Evolutionary conservation across 1,140 invertebrate species (phyloP).

Genomic region (Pseudachorutes palmiensis): DNA sequence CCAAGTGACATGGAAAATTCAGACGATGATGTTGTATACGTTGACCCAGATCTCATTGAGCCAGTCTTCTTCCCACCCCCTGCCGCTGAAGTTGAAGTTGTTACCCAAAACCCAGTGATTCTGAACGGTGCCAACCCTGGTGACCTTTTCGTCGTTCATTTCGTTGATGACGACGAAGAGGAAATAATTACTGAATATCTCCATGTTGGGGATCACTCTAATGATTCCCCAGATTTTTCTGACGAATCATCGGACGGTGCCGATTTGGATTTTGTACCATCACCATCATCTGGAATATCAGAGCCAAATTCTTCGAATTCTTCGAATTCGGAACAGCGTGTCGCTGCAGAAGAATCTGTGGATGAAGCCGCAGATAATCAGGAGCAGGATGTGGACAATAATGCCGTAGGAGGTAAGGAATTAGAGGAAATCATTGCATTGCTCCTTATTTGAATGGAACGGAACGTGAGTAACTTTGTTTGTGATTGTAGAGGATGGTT

Average conservation of each 20-base stretch:
- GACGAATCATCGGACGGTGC: not conserved
- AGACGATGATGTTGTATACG: not conserved
- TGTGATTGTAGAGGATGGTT: too few relatives aligned
- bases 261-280: not conserved
- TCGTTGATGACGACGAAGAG: constrained; percentile 12
- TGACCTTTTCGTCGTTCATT: not conserved
- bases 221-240: not conserved
- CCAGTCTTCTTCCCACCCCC: constrained; percentile 5
- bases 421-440: too few relatives aligned
- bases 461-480: too few relatives aligned
- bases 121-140: not conserved
- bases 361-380: too few relatives aligned
- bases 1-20: not conserved
- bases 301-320: too few relatives aligned
- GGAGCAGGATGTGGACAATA: too few relatives aligned
- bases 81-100: not conserved
- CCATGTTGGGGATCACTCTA: not conserved
- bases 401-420: too few relatives aligned
- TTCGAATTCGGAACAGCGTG: too few relatives aligned
- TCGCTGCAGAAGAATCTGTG: too few relatives aligned
- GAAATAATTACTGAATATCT: not conserved
- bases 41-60: not conserved
- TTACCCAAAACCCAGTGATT: not conserved
- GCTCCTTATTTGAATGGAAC: too few relatives aligned
- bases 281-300: too few relatives aligned